phyloP scores from a whole-genome alignment of 2,113 vertebrate genomes.

The Haemorhous mexicanus region DNA sequence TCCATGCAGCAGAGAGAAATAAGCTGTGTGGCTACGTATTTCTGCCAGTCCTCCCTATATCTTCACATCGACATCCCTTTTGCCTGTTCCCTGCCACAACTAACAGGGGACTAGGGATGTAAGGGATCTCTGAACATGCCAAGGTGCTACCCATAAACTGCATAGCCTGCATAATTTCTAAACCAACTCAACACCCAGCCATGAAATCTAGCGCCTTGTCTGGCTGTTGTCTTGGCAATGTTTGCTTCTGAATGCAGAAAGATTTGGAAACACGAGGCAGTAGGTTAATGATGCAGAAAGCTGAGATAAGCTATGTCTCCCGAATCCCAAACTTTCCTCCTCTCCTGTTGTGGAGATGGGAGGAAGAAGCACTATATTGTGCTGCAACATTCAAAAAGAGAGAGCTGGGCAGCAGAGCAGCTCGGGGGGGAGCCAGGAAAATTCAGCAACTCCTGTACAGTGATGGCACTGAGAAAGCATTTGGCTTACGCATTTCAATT shows the following conservation, averaged over 20 bases:
- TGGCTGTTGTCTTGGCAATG: neutral
- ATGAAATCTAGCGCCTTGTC: accelerated
- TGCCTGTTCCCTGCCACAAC: neutral
- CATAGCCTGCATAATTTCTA: neutral
- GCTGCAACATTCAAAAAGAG: neutral
- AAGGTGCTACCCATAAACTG: neutral
- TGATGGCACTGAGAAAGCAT: neutral
- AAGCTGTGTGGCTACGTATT: neutral
- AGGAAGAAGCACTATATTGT: neutral
- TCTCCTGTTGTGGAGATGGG: neutral
- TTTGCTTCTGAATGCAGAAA: neutral
- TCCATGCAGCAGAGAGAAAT: neutral
- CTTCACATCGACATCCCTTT: neutral
- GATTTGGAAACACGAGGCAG: neutral
- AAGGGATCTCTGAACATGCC: accelerated
- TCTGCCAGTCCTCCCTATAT: neutral
- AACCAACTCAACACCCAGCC: neutral
- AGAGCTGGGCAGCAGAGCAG: neutral
- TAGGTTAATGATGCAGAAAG: neutral
- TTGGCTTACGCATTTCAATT: neutral
- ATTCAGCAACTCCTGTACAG: neutral
- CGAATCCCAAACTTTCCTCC: neutral
- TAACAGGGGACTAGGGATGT: neutral
- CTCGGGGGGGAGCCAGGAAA: neutral
- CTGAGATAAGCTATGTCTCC: neutral